Percentiles rank a stretch among this genome's conserved stretches.
These are phyloP conservation scores for Steatocranus sp. DNA, from an alignment of 2,797 vertebrate species.

Conservation along the genomic window DNA sequence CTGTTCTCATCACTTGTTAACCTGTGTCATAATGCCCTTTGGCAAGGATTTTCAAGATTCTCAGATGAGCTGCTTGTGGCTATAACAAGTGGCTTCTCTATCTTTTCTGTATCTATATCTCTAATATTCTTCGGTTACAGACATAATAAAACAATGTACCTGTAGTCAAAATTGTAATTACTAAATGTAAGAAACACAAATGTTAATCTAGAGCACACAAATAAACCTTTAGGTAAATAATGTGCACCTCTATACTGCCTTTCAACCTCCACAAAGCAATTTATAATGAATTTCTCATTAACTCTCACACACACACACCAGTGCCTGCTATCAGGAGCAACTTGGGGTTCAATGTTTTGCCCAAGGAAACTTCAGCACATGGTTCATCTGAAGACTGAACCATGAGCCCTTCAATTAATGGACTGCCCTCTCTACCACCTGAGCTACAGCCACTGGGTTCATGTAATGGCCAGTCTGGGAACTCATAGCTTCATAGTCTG, in stretches of 20 bases:
- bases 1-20: slow-evolving; percentile 43
- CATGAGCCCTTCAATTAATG: background rate
- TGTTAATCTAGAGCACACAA: background rate
- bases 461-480: background rate
- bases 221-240: background rate
- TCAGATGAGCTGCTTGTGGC: slow-evolving; percentile 11
- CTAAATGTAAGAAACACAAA: background rate
- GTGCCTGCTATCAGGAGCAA: background rate
- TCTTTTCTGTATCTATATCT: background rate
- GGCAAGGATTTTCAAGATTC: background rate
- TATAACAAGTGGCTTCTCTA: background rate
- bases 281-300: background rate
- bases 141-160: background rate
- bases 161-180: background rate
- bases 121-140: background rate
- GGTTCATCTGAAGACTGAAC: background rate
- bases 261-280: background rate
- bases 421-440: background rate
- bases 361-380: background rate
- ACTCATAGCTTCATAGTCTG: background rate
- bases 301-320: background rate
- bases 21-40: slow-evolving; percentile 33
- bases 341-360: background rate
- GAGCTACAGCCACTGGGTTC: background rate
- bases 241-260: background rate